These are phyloP conservation scores for Neuroterus valhalla DNA, from an alignment of 1,140 invertebrate species.

Conservation along the genomic window DNA sequence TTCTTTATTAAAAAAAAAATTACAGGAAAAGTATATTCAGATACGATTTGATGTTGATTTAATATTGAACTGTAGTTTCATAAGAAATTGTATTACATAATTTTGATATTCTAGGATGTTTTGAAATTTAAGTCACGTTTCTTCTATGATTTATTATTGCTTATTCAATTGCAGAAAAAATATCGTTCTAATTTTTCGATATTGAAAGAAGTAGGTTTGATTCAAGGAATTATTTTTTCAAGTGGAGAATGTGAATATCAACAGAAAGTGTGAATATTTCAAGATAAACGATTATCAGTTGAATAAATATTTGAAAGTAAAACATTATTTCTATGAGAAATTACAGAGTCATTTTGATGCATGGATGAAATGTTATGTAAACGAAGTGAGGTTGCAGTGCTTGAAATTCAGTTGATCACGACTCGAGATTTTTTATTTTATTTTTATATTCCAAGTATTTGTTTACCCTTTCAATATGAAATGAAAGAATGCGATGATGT, in stretches of 20 bases:
- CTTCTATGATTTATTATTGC: too few relatives aligned
- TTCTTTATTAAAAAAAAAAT: neutral
- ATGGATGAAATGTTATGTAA: constrained; percentile 26
- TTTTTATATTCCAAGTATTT: constrained; percentile 16
- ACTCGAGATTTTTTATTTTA: constrained; percentile 14
- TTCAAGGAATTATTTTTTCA: neutral
- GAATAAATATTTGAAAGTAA: constrained; percentile 25
- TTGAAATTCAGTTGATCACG: constrained; percentile 24
- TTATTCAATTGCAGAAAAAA: neutral
- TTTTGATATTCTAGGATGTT: too few relatives aligned
- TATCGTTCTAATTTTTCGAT: neutral
- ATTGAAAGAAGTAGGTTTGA: neutral
- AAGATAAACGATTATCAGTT: constrained; percentile 2
- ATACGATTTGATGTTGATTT: too few relatives aligned
- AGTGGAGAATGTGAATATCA: neutral
- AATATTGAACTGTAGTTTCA: too few relatives aligned
- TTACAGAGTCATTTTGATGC: constrained; percentile 21
- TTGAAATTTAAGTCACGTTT: too few relatives aligned
- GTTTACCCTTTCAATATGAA: constrained; percentile 13
- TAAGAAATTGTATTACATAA: too few relatives aligned
- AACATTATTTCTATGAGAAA: constrained; percentile 24
- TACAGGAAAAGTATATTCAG: too few relatives aligned
- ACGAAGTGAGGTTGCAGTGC: constrained; percentile 14
- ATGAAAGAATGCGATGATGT: constrained; percentile 3
- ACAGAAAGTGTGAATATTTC: constrained; percentile 6